A percentile compares a stretch with the other conserved stretches of the same genome.
These are phyloP conservation scores for Stegodyphus mimosarum DNA, from an alignment of 1,140 invertebrate species.

Conservation along the genomic window DNA sequence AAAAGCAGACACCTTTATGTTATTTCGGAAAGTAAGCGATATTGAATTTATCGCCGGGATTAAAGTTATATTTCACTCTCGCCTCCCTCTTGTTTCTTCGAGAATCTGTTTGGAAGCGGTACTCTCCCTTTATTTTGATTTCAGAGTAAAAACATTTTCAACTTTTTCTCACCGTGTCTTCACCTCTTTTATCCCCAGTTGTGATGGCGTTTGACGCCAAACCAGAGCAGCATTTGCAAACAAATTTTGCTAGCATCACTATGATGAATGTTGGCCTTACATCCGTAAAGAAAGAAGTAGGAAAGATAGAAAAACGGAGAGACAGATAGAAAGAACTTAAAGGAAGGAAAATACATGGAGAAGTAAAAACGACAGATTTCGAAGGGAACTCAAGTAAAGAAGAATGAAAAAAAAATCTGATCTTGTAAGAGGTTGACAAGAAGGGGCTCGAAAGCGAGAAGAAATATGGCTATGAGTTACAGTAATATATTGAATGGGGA, in stretches of 20 bases:
- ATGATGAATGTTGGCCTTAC: conserved; percentile 53
- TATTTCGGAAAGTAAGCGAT: conserved; percentile 30
- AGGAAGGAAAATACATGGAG: conserved; percentile 35
- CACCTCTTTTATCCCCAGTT: conserved; percentile 22
- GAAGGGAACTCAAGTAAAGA: conserved; percentile 32
- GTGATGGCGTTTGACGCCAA: conserved; percentile 34
- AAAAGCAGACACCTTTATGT: conserved; percentile 26
- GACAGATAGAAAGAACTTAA: conserved; percentile 13
- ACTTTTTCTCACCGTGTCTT: conserved; percentile 37
- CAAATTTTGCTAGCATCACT: conserved; percentile 50
- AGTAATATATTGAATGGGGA: conserved; percentile 60
- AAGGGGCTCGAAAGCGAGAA: conserved; percentile 39
- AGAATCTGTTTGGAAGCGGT: conserved; percentile 6
- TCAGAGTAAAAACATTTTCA: conserved; percentile 12
- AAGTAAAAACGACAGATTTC: conserved; percentile 52
- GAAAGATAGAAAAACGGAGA: conserved; percentile 34
- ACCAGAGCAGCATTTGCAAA: conserved; percentile 50
- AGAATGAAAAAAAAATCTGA: conserved; percentile 19
- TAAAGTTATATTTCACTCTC: conserved; percentile 29
- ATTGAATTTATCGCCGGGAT: conserved; percentile 31
- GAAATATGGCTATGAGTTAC: conserved; percentile 59
- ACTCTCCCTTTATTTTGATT: conserved; percentile 32
- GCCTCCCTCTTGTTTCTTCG: background rate
- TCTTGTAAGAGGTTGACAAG: conserved; percentile 55
- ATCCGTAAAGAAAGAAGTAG: conserved; percentile 44